Evolutionary conservation across 2,113 vertebrate genomes (phyloP), one percentile per base, ranked within the genome.

Genomic region (Mesoclemmys tuberculata): DNA sequence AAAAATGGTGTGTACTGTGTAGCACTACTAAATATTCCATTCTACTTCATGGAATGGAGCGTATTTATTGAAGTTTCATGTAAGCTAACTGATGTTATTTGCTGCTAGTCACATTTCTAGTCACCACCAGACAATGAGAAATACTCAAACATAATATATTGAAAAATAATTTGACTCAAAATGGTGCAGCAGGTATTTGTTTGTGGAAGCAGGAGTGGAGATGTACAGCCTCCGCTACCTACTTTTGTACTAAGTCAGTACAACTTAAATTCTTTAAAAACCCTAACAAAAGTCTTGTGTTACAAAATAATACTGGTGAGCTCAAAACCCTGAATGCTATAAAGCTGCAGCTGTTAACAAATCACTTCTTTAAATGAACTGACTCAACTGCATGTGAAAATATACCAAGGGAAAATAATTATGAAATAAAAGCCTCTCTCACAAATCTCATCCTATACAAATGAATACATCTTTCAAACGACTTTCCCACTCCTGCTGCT

Each of bases 91-190:
- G 55, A 38, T 48, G 44, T 0, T 0, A 77, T 82, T 46, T 0
- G 77, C 84, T 71, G 41, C 0, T 0, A 8, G 90, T 90, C 88
- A 95, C 88, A 87, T 48, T 82, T 95, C 81, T 88, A 92, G 83
- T 58, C 89, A 93, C 80, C 81, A 94, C 95, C 95, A 64, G 51
- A 86, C 84, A 61, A 82, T 26, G 85, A 96, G 85, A 96, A 94
- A 94, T 41, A 85, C 93, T 58, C 78, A 58, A 85, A 77, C 54
- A 64, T 0, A 2, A 35, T 0, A 9, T 88, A 82, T 94, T 58
- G 26, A 55, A 95, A 92, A 49, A 75, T n/a, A 11, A 84, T 51
- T 18, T 0, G 54, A 95, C 79, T 78, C 91, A 96, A 94, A 41
- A 95, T 91, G 94, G 94, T 96, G 89, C 82, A 90, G 78, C 58